phyloP scores from a whole-genome alignment of 2,888 invertebrate species.

The Lacanobia oleracea region DNA sequence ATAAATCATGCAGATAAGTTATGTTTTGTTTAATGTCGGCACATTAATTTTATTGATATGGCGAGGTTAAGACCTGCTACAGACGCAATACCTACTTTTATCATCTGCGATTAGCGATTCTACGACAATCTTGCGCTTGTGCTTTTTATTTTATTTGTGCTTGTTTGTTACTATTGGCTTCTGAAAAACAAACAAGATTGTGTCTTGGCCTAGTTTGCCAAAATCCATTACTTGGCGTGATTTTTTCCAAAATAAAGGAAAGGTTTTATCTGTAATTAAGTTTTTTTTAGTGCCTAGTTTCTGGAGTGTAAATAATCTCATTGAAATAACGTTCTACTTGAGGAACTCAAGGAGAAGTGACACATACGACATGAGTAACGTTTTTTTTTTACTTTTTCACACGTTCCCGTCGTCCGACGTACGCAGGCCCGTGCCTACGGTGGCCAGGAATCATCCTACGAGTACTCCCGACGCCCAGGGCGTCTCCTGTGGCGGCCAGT shows the following conservation, averaged over 20 bases:
- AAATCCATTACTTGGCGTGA: too few relatives aligned
- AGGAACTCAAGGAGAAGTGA: too few relatives aligned
- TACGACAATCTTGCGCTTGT: neutral
- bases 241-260: neutral
- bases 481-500: too few relatives aligned
- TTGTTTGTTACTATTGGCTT: neutral
- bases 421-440: too few relatives aligned
- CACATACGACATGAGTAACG: too few relatives aligned
- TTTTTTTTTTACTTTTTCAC: too few relatives aligned
- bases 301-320: neutral
- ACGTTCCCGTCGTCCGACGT: too few relatives aligned
- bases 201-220: neutral
- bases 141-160: neutral
- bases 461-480: too few relatives aligned
- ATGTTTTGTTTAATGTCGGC: slow-evolving; percentile 43
- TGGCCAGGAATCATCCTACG: too few relatives aligned
- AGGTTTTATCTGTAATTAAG: neutral
- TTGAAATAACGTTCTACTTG: neutral
- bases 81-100: slow-evolving; percentile 35
- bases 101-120: slow-evolving; percentile 25
- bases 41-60: slow-evolving; percentile 46
- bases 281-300: neutral
- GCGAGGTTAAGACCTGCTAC: slow-evolving; percentile 7
- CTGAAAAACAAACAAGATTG: neutral
- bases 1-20: slow-evolving; percentile 48